Conservation (phyloP, 2,797 vertebrate species). For the Acridotheres tristis region DNA sequence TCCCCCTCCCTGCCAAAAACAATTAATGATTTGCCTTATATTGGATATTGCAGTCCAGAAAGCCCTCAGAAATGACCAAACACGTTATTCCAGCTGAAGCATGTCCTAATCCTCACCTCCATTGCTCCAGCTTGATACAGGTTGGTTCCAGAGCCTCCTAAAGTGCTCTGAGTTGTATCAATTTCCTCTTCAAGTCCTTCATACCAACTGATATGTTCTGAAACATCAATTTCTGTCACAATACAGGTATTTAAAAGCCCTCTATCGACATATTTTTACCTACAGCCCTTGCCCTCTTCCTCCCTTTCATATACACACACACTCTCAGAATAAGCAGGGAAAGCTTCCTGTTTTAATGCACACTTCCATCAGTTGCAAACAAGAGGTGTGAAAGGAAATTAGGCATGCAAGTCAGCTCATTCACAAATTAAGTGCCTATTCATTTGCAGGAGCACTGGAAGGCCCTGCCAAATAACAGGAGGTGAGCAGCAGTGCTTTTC, state of each 20-base stretch:
- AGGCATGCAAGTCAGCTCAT: not conserved
- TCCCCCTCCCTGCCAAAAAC: not conserved
- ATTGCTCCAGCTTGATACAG: not conserved
- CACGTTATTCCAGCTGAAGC: not conserved
- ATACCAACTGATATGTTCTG: not conserved
- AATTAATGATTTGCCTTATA: not conserved
- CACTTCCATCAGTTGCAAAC: not conserved
- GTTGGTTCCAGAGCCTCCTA: not conserved
- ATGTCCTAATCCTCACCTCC: not conserved
- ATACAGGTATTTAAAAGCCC: not conserved
- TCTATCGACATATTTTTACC: not conserved
- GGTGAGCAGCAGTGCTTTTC: not conserved
- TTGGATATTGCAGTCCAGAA: not conserved
- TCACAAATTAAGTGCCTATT: not conserved
- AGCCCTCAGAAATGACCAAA: not conserved
- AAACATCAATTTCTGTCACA: not conserved
- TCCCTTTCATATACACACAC: not conserved
- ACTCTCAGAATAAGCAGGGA: not conserved
- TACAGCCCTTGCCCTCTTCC: not conserved
- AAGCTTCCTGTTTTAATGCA: not conserved
- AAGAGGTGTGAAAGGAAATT: not conserved
- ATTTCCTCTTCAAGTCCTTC: not conserved
- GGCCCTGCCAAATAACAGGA: not conserved
- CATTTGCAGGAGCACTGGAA: not conserved
- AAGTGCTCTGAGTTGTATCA: not conserved